Conservation (phyloP, 2,113 vertebrate genomes). For the Etia nguti region DNA sequence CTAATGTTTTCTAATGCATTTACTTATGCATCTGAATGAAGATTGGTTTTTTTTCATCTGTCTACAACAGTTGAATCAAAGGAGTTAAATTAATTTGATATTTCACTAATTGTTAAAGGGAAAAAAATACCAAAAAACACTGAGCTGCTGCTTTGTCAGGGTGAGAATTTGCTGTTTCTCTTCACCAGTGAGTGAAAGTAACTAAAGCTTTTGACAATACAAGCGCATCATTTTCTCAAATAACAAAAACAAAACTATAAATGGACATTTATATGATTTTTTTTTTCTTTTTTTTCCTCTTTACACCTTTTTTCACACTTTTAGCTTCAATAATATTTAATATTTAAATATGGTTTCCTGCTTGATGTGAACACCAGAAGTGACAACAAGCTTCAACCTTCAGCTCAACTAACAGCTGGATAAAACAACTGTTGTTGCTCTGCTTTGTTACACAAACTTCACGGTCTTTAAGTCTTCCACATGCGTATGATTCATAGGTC, state of each 20-base stretch:
- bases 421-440: not conserved
- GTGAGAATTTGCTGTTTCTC: not conserved
- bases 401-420: not conserved
- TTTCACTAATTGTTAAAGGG: not conserved
- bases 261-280: not conserved
- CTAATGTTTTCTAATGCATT: not conserved
- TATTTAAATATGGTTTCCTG: not conserved
- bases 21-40: not conserved
- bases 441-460: not conserved
- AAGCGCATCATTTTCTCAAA: not conserved
- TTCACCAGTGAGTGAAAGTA: not conserved
- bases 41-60: not conserved
- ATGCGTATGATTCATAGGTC: not conserved
- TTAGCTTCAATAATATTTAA: not conserved
- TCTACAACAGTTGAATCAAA: not conserved
- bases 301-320: not conserved
- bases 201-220: not conserved
- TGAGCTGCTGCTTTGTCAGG: not conserved
- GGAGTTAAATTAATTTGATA: not conserved
- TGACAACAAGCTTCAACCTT: not conserved
- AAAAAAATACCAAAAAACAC: not conserved
- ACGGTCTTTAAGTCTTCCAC: not conserved
- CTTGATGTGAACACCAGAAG: not conserved
- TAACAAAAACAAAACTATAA: not conserved
- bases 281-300: not conserved